Conservation (phyloP, 2,888 invertebrate genomes). For the Cataglyphis cursor region DNA sequence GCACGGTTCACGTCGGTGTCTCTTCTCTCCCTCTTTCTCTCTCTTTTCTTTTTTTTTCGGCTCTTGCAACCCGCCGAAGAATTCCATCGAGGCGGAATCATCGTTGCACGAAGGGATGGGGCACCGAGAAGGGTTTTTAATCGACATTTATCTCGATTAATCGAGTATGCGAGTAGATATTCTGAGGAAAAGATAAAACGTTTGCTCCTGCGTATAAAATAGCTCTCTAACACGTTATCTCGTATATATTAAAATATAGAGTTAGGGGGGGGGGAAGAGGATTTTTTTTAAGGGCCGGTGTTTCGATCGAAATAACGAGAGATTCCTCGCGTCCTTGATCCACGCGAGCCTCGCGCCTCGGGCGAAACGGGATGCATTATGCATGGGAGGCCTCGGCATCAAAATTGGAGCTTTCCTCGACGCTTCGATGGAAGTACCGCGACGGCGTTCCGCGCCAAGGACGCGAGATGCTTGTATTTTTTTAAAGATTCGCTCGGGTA, state of each 20-base stretch:
- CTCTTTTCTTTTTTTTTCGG: background rate
- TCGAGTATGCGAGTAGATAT: background rate
- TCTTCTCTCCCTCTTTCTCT: background rate
- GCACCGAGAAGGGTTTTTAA: background rate
- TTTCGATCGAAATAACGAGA: background rate
- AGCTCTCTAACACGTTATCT: background rate
- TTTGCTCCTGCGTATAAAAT: background rate
- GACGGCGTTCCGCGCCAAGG: background rate
- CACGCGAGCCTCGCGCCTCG: conserved; percentile 3
- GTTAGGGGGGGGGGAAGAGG: background rate
- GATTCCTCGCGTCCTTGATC: conserved; percentile 34
- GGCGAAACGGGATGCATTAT: conserved; percentile 36
- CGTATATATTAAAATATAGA: background rate
- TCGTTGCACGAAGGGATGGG: background rate
- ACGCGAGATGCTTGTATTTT: background rate
- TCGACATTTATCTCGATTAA: background rate
- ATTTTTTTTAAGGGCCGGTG: background rate
- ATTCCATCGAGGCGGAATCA: conserved; percentile 6
- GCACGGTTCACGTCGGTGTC: conserved; percentile 21
- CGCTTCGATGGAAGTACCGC: background rate
- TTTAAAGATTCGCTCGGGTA: background rate
- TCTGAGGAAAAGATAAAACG: background rate
- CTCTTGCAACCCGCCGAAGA: background rate
- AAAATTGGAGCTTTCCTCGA: conserved; percentile 41
- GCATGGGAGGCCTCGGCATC: conserved; percentile 31